phyloP scores from a whole-genome alignment of 2,113 vertebrate species.

The Rhadina sibilatrix region DNA sequence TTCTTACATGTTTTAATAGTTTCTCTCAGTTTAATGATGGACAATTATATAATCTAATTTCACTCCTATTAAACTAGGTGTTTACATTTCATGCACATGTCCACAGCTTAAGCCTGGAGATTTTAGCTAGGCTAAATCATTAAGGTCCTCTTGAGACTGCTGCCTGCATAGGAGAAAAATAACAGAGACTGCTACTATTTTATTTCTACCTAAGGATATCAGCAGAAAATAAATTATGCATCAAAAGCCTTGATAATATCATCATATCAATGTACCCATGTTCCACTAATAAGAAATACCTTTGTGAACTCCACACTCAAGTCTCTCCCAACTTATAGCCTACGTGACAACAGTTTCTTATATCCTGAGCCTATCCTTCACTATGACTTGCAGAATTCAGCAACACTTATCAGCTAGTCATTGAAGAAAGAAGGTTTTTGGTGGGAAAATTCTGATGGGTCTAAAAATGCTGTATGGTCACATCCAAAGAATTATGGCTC shows the following conservation, averaged over 20 bases:
- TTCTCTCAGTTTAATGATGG: background rate
- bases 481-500: background rate
- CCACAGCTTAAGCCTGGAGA: background rate
- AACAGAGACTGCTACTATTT: background rate
- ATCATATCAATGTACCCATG: background rate
- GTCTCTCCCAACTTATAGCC: background rate
- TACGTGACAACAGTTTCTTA: background rate
- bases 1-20: constrained; percentile 12
- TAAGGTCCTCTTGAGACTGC: background rate
- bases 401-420: background rate
- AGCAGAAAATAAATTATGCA: background rate
- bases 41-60: constrained; percentile 35
- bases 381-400: background rate
- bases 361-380: background rate
- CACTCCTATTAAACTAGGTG: background rate
- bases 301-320: background rate
- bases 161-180: background rate
- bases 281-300: background rate
- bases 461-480: background rate
- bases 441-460: background rate
- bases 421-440: background rate
- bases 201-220: background rate
- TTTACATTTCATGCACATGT: constrained; percentile 27
- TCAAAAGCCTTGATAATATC: background rate
- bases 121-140: background rate